A percentile compares a stretch with the other conserved stretches of the same genome.
These are phyloP conservation scores for Sesamia inferens DNA, from an alignment of 2,888 invertebrate genomes.

Conservation along the genomic window DNA sequence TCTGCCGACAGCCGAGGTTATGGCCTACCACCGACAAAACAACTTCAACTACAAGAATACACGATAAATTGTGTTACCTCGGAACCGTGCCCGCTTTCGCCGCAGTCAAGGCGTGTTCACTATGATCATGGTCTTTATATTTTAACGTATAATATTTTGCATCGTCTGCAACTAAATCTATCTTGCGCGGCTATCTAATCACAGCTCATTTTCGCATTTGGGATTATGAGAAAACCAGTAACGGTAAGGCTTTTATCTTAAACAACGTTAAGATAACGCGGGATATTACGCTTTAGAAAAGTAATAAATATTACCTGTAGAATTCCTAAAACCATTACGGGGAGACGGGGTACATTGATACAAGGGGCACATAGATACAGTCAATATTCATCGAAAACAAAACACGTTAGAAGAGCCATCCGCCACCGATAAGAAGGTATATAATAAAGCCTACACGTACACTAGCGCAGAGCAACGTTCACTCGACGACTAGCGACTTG, in stretches of 20 bases:
- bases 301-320: background rate
- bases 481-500: too few relatives aligned
- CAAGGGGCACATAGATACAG: too few relatives aligned
- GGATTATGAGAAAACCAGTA: conserved; percentile 33
- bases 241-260: conserved; percentile 21
- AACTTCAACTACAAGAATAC: too few relatives aligned
- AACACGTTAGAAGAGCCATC: too few relatives aligned
- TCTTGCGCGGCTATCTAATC: conserved; percentile 25
- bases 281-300: background rate
- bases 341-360: too few relatives aligned
- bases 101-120: background rate
- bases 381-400: too few relatives aligned
- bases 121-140: background rate
- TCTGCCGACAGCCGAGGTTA: too few relatives aligned
- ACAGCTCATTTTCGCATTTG: conserved; percentile 41
- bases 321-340: background rate
- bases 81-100: background rate
- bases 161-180: conserved; percentile 36
- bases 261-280: conserved; percentile 26
- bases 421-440: too few relatives aligned
- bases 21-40: too few relatives aligned
- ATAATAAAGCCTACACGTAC: too few relatives aligned
- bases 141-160: conserved; percentile 40
- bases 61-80: background rate
- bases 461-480: too few relatives aligned